Base-by-base conservation (phyloP, 2,888 invertebrate species). In the Pilophorus perplexus region DNA sequence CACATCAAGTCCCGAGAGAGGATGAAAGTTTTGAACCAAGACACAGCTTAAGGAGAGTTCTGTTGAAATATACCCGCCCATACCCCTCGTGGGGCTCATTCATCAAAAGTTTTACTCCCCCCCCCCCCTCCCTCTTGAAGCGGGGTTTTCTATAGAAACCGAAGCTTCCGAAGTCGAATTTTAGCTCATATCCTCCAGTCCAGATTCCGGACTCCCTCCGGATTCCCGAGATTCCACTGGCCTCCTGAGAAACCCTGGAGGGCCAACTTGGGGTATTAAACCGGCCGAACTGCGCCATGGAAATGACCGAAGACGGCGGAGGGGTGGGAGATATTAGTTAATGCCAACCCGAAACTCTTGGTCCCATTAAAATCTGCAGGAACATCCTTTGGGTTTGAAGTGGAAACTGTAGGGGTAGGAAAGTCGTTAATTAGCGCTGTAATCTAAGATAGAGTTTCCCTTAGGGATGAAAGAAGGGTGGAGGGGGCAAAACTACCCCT, bases 301-400 rank as follows among this genome's bases (percentile, higher is more conserved):
- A 14, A 42, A 42, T 14, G 42, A 12, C 33, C 28, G 55, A 55
- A 38, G 18, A 38, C 48, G 28, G 46, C 48, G 38, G 48, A 48
- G 25, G 40, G 60, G 52, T 33, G 38, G 38, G 48, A 52, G 55
- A 46, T 55, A 55, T 67, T 64, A 64, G 67, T 67, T 64, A 67
- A 67, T 64, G 64, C 67, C 64, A 66, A 55, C 55, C 66, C 59
- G 42, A 55, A 64, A 67, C 64, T 67, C 62, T 37, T 38, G 48
- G 64, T 25, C 25, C 64, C 40, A 64, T 50, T 50, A 64, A 40
- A 64, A 50, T 40, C 64, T 48, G n/a, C 44, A 18, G 52, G 54
- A 64, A 62, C 62, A 52, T 54, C 54, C 44, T 40, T 23, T 10
- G 59, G 40, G 33, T 18, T 27, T 42, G 44, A 40, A 4, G 40